These are phyloP conservation scores for Lucinisca nassula DNA, from an alignment of 2,888 invertebrate species.

Conservation along the genomic window DNA sequence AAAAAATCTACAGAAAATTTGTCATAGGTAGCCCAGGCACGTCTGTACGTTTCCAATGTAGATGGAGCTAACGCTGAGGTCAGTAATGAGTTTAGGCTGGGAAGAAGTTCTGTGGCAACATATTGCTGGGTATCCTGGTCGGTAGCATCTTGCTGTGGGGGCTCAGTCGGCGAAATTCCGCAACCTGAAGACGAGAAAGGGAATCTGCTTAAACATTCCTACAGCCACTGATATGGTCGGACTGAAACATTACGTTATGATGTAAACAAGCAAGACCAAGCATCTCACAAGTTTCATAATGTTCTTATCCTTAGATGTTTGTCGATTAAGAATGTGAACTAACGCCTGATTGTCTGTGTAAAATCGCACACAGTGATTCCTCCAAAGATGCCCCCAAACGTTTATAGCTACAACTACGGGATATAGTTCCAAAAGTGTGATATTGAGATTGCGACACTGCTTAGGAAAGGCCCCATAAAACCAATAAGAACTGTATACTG, in stretches of 20 bases:
- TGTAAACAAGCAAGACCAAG: not conserved
- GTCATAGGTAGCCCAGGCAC: not conserved
- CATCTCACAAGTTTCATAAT: not conserved
- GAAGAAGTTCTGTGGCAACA: not conserved
- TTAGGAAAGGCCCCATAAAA: not conserved
- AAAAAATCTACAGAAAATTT: not conserved
- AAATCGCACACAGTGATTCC: not conserved
- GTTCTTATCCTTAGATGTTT: not conserved
- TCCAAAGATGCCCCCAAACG: not conserved
- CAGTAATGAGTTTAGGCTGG: not conserved
- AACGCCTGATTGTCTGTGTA: constrained; percentile 30
- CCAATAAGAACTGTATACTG: not conserved
- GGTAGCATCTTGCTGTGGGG: not conserved
- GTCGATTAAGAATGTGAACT: not conserved
- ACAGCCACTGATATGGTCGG: not conserved
- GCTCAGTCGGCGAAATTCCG: not conserved
- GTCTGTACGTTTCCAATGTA: not conserved
- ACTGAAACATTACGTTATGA: not conserved
- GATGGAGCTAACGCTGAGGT: not conserved
- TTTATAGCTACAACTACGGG: not conserved
- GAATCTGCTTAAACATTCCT: not conserved
- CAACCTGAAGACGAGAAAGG: not conserved
- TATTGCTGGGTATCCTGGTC: not conserved
- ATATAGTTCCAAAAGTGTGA: not conserved
- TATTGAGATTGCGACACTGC: not conserved